These are phyloP conservation scores for Drosophila kokeensis DNA, from an alignment of 2,888 invertebrate genomes.

Conservation along the genomic window DNA sequence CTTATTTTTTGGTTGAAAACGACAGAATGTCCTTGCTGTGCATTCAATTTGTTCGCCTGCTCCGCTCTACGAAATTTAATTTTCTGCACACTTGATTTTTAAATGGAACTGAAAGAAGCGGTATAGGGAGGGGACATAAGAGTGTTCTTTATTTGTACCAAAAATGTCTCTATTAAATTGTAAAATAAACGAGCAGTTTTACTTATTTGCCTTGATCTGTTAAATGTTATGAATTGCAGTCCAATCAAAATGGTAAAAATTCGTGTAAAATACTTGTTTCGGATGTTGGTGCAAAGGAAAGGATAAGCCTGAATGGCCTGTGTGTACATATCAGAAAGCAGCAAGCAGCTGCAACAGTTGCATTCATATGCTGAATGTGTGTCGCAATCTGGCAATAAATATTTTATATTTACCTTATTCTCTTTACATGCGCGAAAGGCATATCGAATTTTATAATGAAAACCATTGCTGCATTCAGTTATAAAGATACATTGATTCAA, in stretches of 20 bases:
- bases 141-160: conserved; percentile 70
- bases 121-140: conserved; percentile 12
- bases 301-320: conserved; percentile 64
- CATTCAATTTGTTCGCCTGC: conserved; percentile 38
- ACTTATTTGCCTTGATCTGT: conserved; percentile 13
- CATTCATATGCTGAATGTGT: conserved; percentile 49
- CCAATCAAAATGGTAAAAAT: conserved; percentile 30
- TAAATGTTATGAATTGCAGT: conserved; percentile 60
- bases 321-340: conserved; percentile 41
- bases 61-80: conserved; percentile 58
- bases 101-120: conserved; percentile 33
- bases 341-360: conserved; percentile 8
- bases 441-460: conserved; percentile 10
- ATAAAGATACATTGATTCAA: background rate
- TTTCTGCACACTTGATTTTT: conserved; percentile 72
- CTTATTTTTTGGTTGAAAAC: conserved; percentile 67
- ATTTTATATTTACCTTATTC: conserved; percentile 68
- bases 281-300: conserved; percentile 62
- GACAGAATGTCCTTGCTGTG: conserved; percentile 61
- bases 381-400: conserved; percentile 74
- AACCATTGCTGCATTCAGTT: background rate
- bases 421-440: conserved; percentile 6
- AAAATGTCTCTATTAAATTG: conserved; percentile 74
- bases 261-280: conserved; percentile 52
- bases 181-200: conserved; percentile 40